Conservation (phyloP, 2,888 invertebrate species). For the Agrotis exclamationis region DNA sequence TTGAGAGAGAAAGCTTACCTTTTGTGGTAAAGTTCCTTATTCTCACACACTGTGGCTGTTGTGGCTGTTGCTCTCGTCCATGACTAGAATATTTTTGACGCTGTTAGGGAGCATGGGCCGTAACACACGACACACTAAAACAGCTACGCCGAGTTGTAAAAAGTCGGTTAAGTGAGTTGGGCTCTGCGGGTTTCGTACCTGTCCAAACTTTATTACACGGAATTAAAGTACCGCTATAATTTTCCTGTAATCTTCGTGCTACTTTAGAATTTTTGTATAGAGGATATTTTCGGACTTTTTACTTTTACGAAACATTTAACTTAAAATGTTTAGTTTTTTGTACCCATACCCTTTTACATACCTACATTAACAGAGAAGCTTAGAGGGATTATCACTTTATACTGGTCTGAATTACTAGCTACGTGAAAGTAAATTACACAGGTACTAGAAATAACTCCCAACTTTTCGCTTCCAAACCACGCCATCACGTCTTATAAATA, state of each 20-base stretch:
- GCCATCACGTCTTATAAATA: background rate
- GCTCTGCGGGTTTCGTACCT: constrained; percentile 64
- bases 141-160: constrained; percentile 57
- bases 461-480: background rate
- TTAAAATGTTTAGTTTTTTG: constrained; percentile 15
- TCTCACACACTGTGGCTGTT: constrained; percentile 24
- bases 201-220: constrained; percentile 66
- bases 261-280: constrained; percentile 53
- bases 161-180: constrained; percentile 62
- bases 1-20: constrained; percentile 29
- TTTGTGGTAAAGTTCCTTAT: constrained; percentile 28
- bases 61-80: constrained; percentile 24
- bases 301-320: constrained; percentile 23
- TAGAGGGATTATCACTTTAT: background rate
- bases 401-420: background rate
- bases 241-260: constrained; percentile 63
- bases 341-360: constrained; percentile 1
- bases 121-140: constrained; percentile 58
- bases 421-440: background rate
- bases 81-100: constrained; percentile 52
- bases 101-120: constrained; percentile 36
- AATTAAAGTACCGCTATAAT: constrained; percentile 66
- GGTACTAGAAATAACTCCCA: background rate
- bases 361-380: background rate
- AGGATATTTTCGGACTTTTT: constrained; percentile 34